These are phyloP conservation scores for Elephantulus edwardii DNA, from an alignment of 2,113 vertebrate genomes.

Conservation along the genomic window DNA sequence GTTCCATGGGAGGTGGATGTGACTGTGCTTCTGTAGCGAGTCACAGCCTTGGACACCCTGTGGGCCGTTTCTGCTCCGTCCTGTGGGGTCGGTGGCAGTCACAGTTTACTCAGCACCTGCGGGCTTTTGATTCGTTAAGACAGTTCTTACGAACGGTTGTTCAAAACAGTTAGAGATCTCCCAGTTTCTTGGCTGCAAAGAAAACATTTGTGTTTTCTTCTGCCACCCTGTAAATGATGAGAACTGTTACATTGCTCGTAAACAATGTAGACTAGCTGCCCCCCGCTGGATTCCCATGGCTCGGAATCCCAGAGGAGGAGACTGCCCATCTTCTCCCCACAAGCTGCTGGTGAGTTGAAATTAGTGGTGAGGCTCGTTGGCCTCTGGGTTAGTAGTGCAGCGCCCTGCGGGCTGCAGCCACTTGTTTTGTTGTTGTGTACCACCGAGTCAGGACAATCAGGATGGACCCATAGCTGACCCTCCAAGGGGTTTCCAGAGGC, in stretches of 20 bases:
- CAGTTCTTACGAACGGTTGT: not conserved
- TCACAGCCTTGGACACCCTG: not conserved
- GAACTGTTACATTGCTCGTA: not conserved
- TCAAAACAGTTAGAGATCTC: not conserved
- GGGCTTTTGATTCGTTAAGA: not conserved
- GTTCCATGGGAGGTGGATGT: not conserved
- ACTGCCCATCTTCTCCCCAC: too few species aligned
- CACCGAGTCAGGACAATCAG: too few species aligned
- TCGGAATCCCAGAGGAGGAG: too few species aligned
- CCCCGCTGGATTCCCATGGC: too few species aligned
- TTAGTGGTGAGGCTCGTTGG: too few species aligned
- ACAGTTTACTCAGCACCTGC: not conserved
- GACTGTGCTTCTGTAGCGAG: not conserved
- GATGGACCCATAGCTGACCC: too few species aligned
- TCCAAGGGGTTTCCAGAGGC: too few species aligned
- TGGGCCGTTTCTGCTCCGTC: not conserved
- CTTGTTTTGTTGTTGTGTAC: too few species aligned
- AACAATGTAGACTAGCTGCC: too few species aligned
- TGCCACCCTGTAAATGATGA: constrained; percentile 12
- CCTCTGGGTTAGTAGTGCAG: too few species aligned
- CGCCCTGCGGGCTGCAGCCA: too few species aligned
- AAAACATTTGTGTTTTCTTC: not conserved
- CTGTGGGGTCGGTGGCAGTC: not conserved
- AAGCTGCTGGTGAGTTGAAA: too few species aligned
- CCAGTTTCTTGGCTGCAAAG: constrained; percentile 6